These are phyloP conservation scores for Caenorhabditis sp. DNA, from an alignment of 2,888 invertebrate species.

Conservation along the genomic window DNA sequence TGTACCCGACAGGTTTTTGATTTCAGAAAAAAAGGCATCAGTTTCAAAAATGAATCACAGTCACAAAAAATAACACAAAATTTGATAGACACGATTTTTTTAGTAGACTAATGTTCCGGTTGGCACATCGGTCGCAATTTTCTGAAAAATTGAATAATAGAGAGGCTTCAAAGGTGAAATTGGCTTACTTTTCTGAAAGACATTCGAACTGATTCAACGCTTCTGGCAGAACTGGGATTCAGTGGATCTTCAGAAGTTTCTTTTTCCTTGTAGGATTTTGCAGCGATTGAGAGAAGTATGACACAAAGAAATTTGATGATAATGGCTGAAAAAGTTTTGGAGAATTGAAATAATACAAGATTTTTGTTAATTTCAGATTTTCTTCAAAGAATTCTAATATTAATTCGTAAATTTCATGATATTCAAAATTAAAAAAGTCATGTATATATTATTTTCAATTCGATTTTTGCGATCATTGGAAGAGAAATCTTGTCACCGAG, in stretches of 20 bases:
- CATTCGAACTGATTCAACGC: not conserved
- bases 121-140: not conserved
- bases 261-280: constrained; percentile 28
- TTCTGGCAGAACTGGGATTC: not conserved
- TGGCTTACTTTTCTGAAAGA: constrained; percentile 6
- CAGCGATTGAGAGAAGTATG: constrained; percentile 24
- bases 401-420: too few relatives aligned
- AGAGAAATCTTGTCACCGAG: too few relatives aligned
- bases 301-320: constrained; percentile 36
- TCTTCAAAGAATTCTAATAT: not conserved
- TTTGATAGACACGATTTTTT: not conserved
- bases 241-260: not conserved
- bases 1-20: too few relatives aligned
- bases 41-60: not conserved
- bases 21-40: not conserved
- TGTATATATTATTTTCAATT: too few relatives aligned
- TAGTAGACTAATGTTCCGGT: not conserved
- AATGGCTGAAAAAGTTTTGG: constrained; percentile 40
- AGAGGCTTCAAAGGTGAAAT: too few relatives aligned
- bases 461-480: too few relatives aligned
- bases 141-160: too few relatives aligned
- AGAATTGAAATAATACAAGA: too few relatives aligned
- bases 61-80: not conserved
- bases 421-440: too few relatives aligned
- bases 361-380: not conserved